Percentiles rank a stretch among this genome's conserved stretches.
These are phyloP conservation scores for Aspidiotus rigidus DNA, from an alignment of 2,888 invertebrate species.

Conservation along the genomic window DNA sequence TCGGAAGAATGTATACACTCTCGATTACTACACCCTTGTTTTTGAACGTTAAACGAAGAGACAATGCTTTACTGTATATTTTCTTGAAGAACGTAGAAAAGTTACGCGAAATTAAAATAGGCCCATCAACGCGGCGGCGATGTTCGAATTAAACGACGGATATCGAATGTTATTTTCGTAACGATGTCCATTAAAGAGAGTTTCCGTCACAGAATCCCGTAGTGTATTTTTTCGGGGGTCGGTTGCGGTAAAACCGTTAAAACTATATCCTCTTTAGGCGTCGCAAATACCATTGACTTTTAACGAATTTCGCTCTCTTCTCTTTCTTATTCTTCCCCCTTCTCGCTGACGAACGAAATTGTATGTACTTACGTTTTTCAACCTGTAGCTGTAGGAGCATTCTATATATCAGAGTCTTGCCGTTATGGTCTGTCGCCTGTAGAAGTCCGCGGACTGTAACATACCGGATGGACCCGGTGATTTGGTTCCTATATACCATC, in stretches of 20 bases:
- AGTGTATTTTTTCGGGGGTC: neutral
- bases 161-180: slow-evolving; percentile 1
- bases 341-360: neutral
- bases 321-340: neutral
- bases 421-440: slow-evolving; percentile 39
- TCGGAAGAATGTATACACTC: no score
- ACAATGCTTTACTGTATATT: no score
- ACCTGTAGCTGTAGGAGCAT: slow-evolving; percentile 4
- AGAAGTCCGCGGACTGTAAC: slow-evolving; percentile 39
- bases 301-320: slow-evolving; percentile 17
- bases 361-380: neutral
- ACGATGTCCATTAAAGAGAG: slow-evolving; percentile 4
- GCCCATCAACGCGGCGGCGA: no score
- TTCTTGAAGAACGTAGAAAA: no score
- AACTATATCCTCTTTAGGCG: slow-evolving; percentile 17
- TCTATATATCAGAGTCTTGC: slow-evolving; percentile 36
- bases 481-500: slow-evolving; percentile 37
- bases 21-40: no score
- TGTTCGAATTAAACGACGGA: neutral
- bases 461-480: slow-evolving; percentile 41
- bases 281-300: slow-evolving; percentile 9
- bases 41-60: no score
- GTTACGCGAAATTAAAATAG: no score
- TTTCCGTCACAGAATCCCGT: neutral
- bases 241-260: slow-evolving; percentile 25